Base-by-base conservation (phyloP, 1,140 invertebrate genomes). In the Tribolium madens region DNA sequence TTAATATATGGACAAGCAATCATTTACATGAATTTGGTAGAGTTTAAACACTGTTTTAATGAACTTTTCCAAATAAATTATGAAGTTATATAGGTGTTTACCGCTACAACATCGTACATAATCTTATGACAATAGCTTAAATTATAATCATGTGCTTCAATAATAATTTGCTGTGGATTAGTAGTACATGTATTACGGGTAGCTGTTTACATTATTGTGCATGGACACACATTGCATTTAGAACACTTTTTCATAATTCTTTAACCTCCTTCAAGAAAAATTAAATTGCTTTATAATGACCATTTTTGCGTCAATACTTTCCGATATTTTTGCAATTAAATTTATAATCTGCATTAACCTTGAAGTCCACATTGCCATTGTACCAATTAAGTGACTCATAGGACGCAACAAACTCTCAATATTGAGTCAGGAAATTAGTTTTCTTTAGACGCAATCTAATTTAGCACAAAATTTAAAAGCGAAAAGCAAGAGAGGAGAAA, bases 401-500 rank as follows among this genome's bases (percentile, higher is more conserved):
- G 26, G 36, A 26, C 26, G n/a, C n/a, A n/a, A 10, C n/a, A 64
- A 64, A n/a, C 36, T 42, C 4, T 42, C 36, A 42, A 42, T 33
- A 64, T 9, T 18, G n/a, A 14, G 36, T 12, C 10, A 12, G 57
- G 57, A 64, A 64, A 64, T 64, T 33, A 64, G 26, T 64, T 64
- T 64, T 64, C 57, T 33, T 64, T 64, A 18, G 36, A 33, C 14
- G 57, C 6, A 14, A 33, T 26, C 7, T 33, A 64, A 64, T 64
- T 33, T 33, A 3, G 21, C 26, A 4, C 21, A 64, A 64, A 64
- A 64, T 64, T 31, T 64, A 64, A 64, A 64, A 33, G 57, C 57
- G 15, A 7, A 14, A 74, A 33, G 42, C 50, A 14, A 31, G 33
- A 75, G 42, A 21, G 26, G 9, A 52, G 14, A 73, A 52, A 64